Evolutionary conservation across 2,797 vertebrate genomes (phyloP), one percentile per base, ranked within the genome.

Genomic region (Eulemur coronatus): DNA sequence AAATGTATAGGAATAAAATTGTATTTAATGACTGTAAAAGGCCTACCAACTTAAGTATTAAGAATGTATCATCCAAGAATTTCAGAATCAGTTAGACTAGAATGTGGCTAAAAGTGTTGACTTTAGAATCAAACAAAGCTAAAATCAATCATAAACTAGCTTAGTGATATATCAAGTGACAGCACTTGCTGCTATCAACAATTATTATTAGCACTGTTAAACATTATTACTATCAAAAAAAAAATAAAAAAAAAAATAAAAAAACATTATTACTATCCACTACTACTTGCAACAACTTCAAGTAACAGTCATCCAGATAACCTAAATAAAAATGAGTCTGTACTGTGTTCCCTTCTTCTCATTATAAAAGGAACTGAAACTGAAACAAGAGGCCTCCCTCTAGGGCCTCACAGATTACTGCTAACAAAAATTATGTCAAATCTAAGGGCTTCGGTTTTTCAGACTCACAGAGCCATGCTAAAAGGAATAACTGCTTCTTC

Each of bases 51-150:
- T 55, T 92, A 41, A 69, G 15, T n/a, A 91, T 55, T 38, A 92
- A 81, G 61, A 94, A 84, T 35, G n/a, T 57, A 57, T 85, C 33
- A 78, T 33, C 28, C 26, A 84, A 87, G 33, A 84, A 84, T 52
- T 96, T 81, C 63, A 72, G 52, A 89, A 72, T 95, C 50, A 72
- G 79, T 95, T 80, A 89, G 26, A 86, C 67, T 69, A 87, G 6
- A 52, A 63, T 41, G 41, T 63, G 35, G 35, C 55, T 90, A 57
- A 89, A 86, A 57, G 50, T 13, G 35, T 17, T 63, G 20, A 26
- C 79, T 38, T 50, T 84, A 50, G 61, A n/a, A 5, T 35, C 24
- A 70, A 43, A 70, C 17, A 79, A 89, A 87, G 84, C 10, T 63
- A 70, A 90, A 81, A 94, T 94, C 59, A 86, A 48, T 72, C 63